Evolutionary conservation across 2,888 invertebrate genomes (phyloP).

Genomic region (Pandemis cinnamomeana): DNA sequence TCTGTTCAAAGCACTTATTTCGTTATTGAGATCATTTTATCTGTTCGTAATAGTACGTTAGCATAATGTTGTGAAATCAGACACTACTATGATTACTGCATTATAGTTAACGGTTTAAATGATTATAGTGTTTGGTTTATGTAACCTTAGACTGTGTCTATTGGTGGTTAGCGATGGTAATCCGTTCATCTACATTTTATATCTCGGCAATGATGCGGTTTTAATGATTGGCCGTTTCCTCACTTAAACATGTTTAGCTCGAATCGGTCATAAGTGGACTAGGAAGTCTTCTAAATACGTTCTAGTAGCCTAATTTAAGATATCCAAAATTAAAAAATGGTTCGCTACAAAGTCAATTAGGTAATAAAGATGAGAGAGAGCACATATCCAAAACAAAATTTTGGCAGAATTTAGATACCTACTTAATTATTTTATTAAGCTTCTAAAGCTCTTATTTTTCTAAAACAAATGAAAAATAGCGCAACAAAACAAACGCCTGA

Average conservation of each 20-base stretch:
- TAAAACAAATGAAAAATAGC: too few species aligned
- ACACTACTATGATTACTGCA: slow-evolving; percentile 5
- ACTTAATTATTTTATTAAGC: too few species aligned
- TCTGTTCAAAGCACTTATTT: slow-evolving; percentile 20
- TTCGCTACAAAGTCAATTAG: not conserved
- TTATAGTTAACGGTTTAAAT: slow-evolving; percentile 9
- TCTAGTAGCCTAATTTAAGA: not conserved
- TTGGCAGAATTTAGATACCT: not conserved
- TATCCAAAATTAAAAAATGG: too few species aligned
- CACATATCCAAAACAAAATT: not conserved
- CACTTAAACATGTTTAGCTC: slow-evolving; percentile 49
- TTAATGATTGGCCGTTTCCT: slow-evolving; percentile 63
- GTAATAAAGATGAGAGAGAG: not conserved
- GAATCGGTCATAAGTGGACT: not conserved
- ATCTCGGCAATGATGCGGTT: slow-evolving; percentile 49
- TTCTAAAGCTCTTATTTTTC: too few species aligned
- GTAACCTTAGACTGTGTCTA: slow-evolving; percentile 14
- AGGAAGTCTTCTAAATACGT: slow-evolving; percentile 29
- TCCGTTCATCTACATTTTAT: slow-evolving; percentile 57
- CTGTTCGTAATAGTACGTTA: slow-evolving; percentile 11
- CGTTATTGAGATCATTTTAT: slow-evolving; percentile 13
- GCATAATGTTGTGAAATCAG: slow-evolving; percentile 27
- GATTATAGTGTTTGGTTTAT: slow-evolving; percentile 9
- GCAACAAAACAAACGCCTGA: too few species aligned
- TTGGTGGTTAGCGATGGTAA: slow-evolving; percentile 53